Percentiles rank a stretch among this genome's conserved stretches.
phyloP scores from a whole-genome alignment of 1,140 invertebrate species.

The Penaeus chinensis region DNA sequence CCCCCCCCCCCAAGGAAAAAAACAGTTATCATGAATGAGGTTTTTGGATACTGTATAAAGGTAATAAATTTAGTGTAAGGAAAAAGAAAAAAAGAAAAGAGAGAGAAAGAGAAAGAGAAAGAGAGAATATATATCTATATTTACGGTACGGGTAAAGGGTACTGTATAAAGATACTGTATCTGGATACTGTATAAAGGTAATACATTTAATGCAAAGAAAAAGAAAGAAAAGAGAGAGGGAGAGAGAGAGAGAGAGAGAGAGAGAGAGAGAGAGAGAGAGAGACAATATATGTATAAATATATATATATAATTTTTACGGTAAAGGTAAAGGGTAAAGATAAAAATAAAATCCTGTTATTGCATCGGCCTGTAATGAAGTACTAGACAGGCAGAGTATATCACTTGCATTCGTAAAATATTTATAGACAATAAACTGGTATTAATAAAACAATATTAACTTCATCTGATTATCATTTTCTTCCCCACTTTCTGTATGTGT shows the following conservation, averaged over 20 bases:
- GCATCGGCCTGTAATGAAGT: too few relatives aligned
- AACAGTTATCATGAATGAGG: neutral
- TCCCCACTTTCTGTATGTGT: neutral
- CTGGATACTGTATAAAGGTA: neutral
- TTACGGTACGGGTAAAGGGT: neutral
- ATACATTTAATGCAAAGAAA: neutral
- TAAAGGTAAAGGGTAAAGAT: neutral
- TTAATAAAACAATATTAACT: too few relatives aligned
- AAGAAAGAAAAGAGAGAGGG: neutral
- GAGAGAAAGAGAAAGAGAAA: neutral
- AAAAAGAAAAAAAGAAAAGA: neutral
- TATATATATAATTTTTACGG: neutral
- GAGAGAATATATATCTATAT: neutral
- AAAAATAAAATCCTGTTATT: too few relatives aligned
- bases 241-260: slow-evolving; percentile 17
- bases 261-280: neutral
- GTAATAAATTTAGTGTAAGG: neutral
- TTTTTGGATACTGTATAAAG: neutral
- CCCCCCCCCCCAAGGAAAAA: neutral
- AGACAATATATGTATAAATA: neutral
- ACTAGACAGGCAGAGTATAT: too few relatives aligned
- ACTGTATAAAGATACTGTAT: too few relatives aligned
- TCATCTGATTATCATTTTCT: too few relatives aligned
- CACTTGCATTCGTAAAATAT: too few relatives aligned
- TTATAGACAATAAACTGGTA: too few relatives aligned